Evolutionary conservation across 1,140 invertebrate species (phyloP).

Genomic region (Ptiloglossa arizonensis): DNA sequence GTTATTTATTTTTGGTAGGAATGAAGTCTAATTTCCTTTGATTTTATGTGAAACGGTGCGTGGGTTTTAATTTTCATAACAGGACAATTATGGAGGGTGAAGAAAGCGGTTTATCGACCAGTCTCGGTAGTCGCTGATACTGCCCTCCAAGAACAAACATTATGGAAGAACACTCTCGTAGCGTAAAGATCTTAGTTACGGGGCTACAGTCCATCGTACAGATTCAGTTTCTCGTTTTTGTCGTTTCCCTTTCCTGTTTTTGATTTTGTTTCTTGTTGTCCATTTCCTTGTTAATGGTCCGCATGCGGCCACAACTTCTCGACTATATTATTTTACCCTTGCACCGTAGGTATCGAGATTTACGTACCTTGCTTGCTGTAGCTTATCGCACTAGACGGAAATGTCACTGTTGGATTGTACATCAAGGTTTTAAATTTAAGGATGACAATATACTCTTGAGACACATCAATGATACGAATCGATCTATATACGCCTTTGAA

Average conservation of each 20-base stretch:
- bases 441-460: constrained; percentile 83
- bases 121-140: constrained; percentile 76
- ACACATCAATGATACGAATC: constrained; percentile 83
- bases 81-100: constrained; percentile 69
- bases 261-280: not conserved
- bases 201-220: constrained; percentile 79
- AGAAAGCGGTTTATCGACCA: constrained; percentile 74
- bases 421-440: constrained; percentile 77
- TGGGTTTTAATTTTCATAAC: constrained; percentile 11
- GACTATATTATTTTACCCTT: constrained; percentile 62
- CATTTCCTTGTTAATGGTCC: constrained; percentile 20
- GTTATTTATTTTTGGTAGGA: not conserved
- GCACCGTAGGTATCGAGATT: constrained; percentile 62
- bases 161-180: constrained; percentile 79
- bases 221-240: constrained; percentile 25
- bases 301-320: constrained; percentile 29
- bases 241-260: constrained; percentile 20
- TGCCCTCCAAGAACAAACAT: constrained; percentile 73
- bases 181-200: constrained; percentile 72
- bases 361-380: constrained; percentile 60
- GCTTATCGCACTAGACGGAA: constrained; percentile 61
- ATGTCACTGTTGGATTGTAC: constrained; percentile 60
- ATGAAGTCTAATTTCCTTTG: not conserved
- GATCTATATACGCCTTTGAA: constrained; percentile 84
- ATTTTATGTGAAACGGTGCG: constrained; percentile 11